Conservation (phyloP, 1,140 invertebrate species). For the Cydia splendana region DNA sequence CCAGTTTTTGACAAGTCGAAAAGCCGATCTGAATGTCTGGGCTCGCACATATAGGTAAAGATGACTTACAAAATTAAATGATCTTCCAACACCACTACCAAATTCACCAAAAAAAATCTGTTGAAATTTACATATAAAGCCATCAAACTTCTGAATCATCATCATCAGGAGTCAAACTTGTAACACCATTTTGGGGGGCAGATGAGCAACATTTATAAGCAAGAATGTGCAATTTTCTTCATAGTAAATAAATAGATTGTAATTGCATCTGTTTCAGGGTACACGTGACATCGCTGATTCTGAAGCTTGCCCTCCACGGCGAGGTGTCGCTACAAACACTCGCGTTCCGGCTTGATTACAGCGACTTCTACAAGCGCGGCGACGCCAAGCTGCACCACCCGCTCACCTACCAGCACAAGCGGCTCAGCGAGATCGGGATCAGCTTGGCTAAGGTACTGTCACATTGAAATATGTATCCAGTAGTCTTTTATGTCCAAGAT, state of each 20-base stretch:
- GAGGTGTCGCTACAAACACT: constrained; percentile 92
- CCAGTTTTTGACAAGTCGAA: constrained; percentile 82
- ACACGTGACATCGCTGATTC: constrained; percentile 88
- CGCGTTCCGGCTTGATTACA: constrained; percentile 94
- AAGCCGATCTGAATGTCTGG: constrained; percentile 84
- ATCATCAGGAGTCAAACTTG: too few relatives aligned
- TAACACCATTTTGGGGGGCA: too few relatives aligned
- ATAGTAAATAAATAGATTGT: too few relatives aligned
- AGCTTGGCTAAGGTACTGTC: constrained; percentile 58
- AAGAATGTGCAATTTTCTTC: too few relatives aligned
- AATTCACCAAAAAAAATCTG: too few relatives aligned
- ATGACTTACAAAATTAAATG: constrained; percentile 23
- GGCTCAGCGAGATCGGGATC: constrained; percentile 81
- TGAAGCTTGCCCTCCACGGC: constrained; percentile 87
- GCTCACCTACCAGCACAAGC: constrained; percentile 86
- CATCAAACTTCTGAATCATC: too few relatives aligned
- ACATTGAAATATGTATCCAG: too few relatives aligned
- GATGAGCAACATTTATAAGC: not conserved
- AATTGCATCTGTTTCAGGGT: constrained; percentile 78
- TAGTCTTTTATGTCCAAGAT: too few relatives aligned
- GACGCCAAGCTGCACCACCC: constrained; percentile 88
- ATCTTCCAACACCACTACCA: too few relatives aligned
- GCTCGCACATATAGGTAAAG: constrained; percentile 82
- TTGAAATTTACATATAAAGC: too few relatives aligned
- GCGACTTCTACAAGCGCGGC: constrained; percentile 92